Evolutionary conservation across 2,888 invertebrate species (phyloP).

Genomic region (Idaea aversata): DNA sequence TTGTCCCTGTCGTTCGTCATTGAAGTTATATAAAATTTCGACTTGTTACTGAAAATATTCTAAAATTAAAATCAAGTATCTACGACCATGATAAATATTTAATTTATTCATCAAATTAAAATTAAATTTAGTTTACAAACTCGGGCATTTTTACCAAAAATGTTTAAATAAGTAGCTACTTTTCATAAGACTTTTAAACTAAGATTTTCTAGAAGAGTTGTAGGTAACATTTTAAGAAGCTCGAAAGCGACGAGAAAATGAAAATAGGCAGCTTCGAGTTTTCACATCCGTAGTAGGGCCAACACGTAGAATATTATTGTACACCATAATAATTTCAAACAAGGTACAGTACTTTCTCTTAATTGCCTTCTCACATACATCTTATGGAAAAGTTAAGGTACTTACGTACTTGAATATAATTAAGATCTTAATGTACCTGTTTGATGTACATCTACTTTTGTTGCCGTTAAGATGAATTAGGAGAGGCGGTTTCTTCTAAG

Average conservation of each 20-base stretch:
- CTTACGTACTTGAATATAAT: constrained; percentile 40
- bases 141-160: too few relatives aligned
- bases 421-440: constrained; percentile 40
- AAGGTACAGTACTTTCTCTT: constrained; percentile 58
- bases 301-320: constrained; percentile 49
- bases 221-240: too few relatives aligned
- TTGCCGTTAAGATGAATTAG: constrained; percentile 10
- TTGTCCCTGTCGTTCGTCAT: too few relatives aligned
- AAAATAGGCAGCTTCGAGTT: constrained; percentile 17
- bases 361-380: constrained; percentile 58
- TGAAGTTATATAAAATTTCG: too few relatives aligned
- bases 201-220: too few relatives aligned
- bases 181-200: too few relatives aligned
- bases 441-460: constrained; percentile 18
- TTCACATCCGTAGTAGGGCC: constrained; percentile 32
- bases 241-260: background rate
- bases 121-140: too few relatives aligned
- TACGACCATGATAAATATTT: too few relatives aligned
- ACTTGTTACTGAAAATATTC: too few relatives aligned
- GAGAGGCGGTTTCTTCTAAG: constrained; percentile 2
- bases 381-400: constrained; percentile 48
- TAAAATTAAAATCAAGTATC: too few relatives aligned
- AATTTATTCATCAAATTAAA: too few relatives aligned
- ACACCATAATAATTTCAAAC: constrained; percentile 60
- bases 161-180: too few relatives aligned